Evolutionary conservation across 2,113 vertebrate species (phyloP).

Genomic region (Pristiophorus japonicus): DNA sequence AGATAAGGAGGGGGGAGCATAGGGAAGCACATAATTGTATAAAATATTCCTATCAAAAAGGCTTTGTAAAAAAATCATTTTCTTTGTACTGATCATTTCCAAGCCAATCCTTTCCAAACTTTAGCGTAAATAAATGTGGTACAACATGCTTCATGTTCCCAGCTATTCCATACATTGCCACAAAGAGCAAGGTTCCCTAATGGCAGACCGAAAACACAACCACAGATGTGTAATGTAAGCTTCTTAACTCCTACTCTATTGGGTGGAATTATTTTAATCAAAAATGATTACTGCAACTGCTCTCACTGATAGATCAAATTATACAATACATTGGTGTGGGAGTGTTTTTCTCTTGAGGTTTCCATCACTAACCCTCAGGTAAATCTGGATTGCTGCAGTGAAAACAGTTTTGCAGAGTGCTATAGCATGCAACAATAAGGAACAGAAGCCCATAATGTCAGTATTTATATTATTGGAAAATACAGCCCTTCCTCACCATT

Average conservation of each 20-base stretch:
- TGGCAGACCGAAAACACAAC: not conserved
- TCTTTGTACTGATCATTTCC: not conserved
- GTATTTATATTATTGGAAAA: not conserved
- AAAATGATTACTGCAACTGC: not conserved
- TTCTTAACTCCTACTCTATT: constrained; percentile 22
- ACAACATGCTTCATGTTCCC: not conserved
- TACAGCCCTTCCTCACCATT: not conserved
- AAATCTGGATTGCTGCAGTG: not conserved
- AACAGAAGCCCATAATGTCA: not conserved
- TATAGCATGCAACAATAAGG: not conserved
- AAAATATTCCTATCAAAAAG: not conserved
- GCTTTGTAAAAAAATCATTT: not conserved
- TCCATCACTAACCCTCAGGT: not conserved
- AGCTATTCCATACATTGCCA: not conserved
- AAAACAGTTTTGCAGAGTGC: not conserved
- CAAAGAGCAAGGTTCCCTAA: not conserved
- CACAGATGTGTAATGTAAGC: not conserved
- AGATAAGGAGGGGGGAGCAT: no score
- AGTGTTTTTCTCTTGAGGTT: constrained; percentile 2
- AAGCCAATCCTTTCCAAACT: not conserved
- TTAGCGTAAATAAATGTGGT: not conserved
- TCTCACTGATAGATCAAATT: constrained; percentile 21
- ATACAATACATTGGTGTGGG: constrained; percentile 15
- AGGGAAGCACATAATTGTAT: not conserved
- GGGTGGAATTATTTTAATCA: constrained; percentile 26